Percentiles rank a stretch among this genome's conserved stretches.
Conservation (phyloP, 2,797 vertebrate species). For the Fringilla coelebs region DNA sequence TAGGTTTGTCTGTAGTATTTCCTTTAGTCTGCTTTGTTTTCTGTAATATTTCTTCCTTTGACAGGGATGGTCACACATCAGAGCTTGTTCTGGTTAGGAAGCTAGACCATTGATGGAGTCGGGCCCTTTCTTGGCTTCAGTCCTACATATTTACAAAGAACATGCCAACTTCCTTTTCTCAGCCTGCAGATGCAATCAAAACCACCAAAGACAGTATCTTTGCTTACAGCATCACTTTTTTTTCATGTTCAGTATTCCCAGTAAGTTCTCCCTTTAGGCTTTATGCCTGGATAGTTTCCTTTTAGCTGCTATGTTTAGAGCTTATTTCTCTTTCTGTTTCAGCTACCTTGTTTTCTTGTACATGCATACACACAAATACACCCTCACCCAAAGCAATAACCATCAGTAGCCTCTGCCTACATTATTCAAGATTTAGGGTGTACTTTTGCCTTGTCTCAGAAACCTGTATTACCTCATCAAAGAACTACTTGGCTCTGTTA, state of each 20-base stretch:
- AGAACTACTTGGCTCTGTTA: conserved; percentile 7
- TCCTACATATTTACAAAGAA: neutral
- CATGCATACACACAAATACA: neutral
- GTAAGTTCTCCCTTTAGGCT: neutral
- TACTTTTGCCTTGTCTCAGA: conserved; percentile 4
- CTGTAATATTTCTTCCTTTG: neutral
- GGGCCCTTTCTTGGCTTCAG: neutral
- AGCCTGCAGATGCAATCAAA: neutral
- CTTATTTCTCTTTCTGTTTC: neutral
- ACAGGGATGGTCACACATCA: neutral
- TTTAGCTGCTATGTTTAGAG: neutral
- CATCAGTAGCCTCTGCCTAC: neutral
- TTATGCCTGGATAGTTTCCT: neutral
- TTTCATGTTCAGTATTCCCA: neutral
- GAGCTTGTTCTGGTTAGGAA: neutral
- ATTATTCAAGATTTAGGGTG: neutral
- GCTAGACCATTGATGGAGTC: neutral
- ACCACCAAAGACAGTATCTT: neutral
- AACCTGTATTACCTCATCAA: conserved; percentile 45
- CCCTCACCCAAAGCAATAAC: conserved; percentile 4
- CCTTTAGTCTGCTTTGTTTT: neutral
- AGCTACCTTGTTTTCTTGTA: neutral
- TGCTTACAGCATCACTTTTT: neutral
- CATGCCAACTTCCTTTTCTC: neutral
- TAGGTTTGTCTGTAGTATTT: neutral